Conservation (phyloP, 2,888 invertebrate genomes). For the Mesodorylaimus sp. region DNA sequence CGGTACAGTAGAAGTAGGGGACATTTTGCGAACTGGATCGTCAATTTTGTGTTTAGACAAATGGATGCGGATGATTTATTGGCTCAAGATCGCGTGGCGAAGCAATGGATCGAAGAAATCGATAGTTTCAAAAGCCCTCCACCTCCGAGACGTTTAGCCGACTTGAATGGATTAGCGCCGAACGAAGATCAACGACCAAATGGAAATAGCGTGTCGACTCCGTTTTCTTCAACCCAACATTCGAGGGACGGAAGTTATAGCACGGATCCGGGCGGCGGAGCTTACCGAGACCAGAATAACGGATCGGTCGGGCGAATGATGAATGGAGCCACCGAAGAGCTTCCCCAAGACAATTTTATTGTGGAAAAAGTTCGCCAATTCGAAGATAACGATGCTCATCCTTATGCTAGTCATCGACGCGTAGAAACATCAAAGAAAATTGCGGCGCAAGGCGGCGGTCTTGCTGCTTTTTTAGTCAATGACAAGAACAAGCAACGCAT, state of each 20-base stretch:
- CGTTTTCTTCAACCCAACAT: background rate
- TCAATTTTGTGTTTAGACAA: no score
- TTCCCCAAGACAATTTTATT: no score
- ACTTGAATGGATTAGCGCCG: no score
- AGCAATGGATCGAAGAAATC: background rate
- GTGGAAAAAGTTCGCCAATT: background rate
- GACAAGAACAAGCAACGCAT: background rate
- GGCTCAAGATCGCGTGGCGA: background rate
- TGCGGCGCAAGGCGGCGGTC: background rate
- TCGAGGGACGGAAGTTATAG: background rate
- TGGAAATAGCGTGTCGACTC: no score
- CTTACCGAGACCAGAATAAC: no score
- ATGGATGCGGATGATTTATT: no score
- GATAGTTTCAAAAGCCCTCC: constrained; percentile 6
- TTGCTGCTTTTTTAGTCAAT: background rate
- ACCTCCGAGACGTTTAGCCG: background rate
- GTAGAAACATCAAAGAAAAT: background rate
- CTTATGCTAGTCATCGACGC: background rate
- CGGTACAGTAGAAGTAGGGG: no score
- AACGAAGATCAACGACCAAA: background rate
- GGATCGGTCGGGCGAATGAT: no score
- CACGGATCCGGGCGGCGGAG: no score
- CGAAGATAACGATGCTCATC: background rate
- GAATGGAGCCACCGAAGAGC: no score
- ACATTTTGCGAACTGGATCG: no score